phyloP scores from a whole-genome alignment of 2,797 vertebrate genomes.

The Falco berigora region DNA sequence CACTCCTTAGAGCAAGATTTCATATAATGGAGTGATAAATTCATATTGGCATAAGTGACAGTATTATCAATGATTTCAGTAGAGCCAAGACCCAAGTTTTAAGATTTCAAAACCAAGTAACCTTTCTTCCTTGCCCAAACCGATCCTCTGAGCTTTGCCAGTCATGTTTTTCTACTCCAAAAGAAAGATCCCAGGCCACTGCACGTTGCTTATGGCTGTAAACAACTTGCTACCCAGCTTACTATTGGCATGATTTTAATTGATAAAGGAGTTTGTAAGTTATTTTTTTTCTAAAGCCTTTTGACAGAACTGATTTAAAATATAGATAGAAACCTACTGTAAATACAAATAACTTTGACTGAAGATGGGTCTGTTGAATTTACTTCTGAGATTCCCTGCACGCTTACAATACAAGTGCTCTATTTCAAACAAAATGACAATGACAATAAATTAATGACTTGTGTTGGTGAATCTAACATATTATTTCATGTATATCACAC shows the following conservation, averaged over 20 bases:
- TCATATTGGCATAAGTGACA: background rate
- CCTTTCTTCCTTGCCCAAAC: background rate
- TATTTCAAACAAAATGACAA: background rate
- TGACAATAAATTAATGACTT: background rate
- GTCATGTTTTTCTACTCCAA: background rate
- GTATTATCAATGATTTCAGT: background rate
- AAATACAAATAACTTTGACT: background rate
- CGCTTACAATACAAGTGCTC: background rate
- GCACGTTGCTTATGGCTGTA: background rate
- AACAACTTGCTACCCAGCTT: background rate
- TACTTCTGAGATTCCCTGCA: background rate
- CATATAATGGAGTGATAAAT: background rate
- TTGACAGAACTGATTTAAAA: background rate
- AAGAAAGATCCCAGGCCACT: background rate
- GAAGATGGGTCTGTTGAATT: background rate
- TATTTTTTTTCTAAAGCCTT: background rate
- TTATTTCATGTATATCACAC: background rate
- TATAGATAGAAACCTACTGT: background rate
- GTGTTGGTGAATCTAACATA: background rate
- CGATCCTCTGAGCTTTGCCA: background rate
- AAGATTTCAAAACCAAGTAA: background rate
- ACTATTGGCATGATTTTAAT: background rate
- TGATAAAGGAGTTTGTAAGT: background rate
- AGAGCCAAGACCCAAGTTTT: background rate
- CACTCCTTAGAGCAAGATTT: background rate